phyloP scores from a whole-genome alignment of 2,888 invertebrate genomes.

The Leptinotarsa peninsularis region DNA sequence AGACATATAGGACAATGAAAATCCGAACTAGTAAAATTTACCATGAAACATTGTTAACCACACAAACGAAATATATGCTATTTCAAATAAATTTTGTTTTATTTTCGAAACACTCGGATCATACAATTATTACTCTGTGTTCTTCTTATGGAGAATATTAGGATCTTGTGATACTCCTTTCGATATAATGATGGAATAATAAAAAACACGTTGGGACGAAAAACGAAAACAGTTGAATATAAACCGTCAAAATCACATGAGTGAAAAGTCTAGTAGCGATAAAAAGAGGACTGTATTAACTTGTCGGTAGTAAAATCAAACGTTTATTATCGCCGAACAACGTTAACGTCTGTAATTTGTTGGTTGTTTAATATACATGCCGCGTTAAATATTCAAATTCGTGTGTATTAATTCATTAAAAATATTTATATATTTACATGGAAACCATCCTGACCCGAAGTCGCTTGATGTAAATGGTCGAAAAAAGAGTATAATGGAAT shows the following conservation, averaged over 20 bases:
- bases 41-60: too few relatives aligned
- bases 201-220: neutral
- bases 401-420: conserved; percentile 56
- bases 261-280: conserved; percentile 49
- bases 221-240: neutral
- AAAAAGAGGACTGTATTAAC: conserved; percentile 57
- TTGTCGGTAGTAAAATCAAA: conserved; percentile 56
- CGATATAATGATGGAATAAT: neutral
- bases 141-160: too few relatives aligned
- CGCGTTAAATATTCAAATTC: conserved; percentile 58
- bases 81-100: too few relatives aligned
- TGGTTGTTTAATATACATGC: conserved; percentile 57
- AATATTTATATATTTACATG: conserved; percentile 54
- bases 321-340: conserved; percentile 54
- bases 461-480: neutral
- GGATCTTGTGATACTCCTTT: too few relatives aligned
- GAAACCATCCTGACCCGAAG: conserved; percentile 29
- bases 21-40: too few relatives aligned
- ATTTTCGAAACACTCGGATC: too few relatives aligned
- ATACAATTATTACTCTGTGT: too few relatives aligned
- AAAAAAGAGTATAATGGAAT: neutral
- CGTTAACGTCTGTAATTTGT: conserved; percentile 56
- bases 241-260: neutral
- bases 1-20: too few relatives aligned
- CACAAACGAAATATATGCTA: too few relatives aligned